Base-by-base conservation (phyloP, 2,888 invertebrate species). In the Eledona agricola region DNA sequence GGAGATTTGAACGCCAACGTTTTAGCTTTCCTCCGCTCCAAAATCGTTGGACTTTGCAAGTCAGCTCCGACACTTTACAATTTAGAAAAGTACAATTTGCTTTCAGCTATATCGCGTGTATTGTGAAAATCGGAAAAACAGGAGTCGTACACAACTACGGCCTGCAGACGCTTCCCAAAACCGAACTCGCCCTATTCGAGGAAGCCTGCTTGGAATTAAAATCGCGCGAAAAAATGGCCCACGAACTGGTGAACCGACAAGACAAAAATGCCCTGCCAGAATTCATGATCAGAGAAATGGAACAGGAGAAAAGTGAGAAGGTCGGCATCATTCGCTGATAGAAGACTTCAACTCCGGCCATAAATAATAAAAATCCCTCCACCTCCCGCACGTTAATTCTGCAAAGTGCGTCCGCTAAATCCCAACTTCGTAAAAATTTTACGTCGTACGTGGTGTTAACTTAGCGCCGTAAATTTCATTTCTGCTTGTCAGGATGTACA, bases 71-170 rank as follows among this genome's bases (percentile, higher is more conserved):
- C n/a, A n/a, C n/a, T n/a, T n/a, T n/a, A n/a, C n/a, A n/a, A n/a
- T n/a, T n/a, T n/a, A n/a, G n/a, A n/a, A n/a, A n/a, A n/a, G n/a
- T n/a, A n/a, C n/a, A n/a, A n/a, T n/a, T n/a, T n/a, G n/a, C n/a
- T 62, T 58, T 28, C 52, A 75, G 74, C 45, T 69, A 75, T 60
- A 52, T 76, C 34, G 72, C 74, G 6, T 66, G 66, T 3, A 71
- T 72, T 1, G 77, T 83, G 53, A 78, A 78, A 55, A 75, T 83
- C 52, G 75, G 77, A 15, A 72, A 75, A 20, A 71, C 69, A 4
- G 83, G 83, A 5, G 77, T 83, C 32, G 59, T 65, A 3, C 78
- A 74, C 55, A 77, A 79, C 63, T 70, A 77, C 29, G 81, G 81
- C 0, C 60, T 83, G 7, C 81, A 81, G 1, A 63, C 54, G 23